phyloP scores from a whole-genome alignment of 2,797 vertebrate species.

The Onychomys leucogaster region DNA sequence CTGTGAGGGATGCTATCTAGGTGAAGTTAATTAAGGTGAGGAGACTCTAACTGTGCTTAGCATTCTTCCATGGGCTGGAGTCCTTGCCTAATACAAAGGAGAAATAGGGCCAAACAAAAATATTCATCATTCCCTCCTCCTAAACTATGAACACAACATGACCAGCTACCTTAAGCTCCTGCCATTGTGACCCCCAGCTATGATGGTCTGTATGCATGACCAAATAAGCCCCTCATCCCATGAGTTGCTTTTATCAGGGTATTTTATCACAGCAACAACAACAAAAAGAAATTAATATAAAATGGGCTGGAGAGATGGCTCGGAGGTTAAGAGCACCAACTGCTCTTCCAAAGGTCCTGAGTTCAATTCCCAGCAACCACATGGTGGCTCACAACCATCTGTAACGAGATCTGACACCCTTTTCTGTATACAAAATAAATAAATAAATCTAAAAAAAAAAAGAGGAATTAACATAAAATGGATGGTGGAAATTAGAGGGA shows the following conservation, averaged over 20 bases:
- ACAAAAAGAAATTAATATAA: not conserved
- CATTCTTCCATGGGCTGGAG: not conserved
- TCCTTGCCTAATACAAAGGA: not conserved
- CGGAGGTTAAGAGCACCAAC: no score
- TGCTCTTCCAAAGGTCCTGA: no score
- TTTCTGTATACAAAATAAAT: no score
- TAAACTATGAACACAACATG: not conserved
- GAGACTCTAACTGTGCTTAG: not conserved
- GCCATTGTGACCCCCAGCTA: not conserved
- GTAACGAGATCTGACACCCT: no score
- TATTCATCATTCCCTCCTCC: not conserved
- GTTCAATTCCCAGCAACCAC: no score
- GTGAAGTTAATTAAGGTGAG: not conserved
- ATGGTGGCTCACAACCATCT: no score
- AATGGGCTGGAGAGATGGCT: no score
- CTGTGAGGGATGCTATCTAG: not conserved
- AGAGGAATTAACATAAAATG: not conserved
- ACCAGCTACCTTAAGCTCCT: not conserved
- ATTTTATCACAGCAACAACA: not conserved
- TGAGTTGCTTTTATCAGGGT: not conserved
- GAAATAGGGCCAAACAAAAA: not conserved
- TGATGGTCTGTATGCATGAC: not conserved
- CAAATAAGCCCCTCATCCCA: not conserved
- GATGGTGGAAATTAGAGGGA: not conserved
- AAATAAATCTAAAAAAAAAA: no score